Evolutionary conservation across 1,140 invertebrate species (phyloP), one percentile per base, ranked within the genome.

Genomic region (Eupeodes corollae): DNA sequence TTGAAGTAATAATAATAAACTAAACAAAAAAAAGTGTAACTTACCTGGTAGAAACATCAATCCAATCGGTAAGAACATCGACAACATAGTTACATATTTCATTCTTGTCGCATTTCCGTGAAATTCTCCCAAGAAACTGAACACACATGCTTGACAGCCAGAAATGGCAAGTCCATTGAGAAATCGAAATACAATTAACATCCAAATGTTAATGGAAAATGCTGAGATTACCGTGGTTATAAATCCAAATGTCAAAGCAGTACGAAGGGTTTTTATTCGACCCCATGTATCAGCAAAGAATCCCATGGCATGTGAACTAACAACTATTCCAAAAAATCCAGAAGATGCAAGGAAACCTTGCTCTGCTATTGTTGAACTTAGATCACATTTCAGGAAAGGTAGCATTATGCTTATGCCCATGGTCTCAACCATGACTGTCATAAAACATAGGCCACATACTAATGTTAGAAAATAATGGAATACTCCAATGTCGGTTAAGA

Each of bases 201-300:
- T 72, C 56, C 75, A 75, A 44, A 82, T 81, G 35, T 77, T 77
- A 19, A 83, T 82, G 0, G 84, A 77, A 30, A 87, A 76, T 34
- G 79, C 79, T 8, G 82, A 79, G 0, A 80, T 51, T 1, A 83
- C 59, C 0, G 79, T 80, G 47, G 80, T 77, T 1, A 84, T 51
- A 2, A 75, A 75, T 11, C 86, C 82, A 0, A 82, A 59, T 1
- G 78, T 53, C 52, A 85, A 79, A 0, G 85, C 82, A 14, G 75
- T 74, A 9, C 84, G 68, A 42, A 91, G 70, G 5, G 87, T 73
- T 5, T 75, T 75, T 15, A 77, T 73, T 1, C 88, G 74, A 0
- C 88, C 88, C 18, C 76, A 71, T 0, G 80, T 79, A 60, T 92
- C 88, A 0, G 84, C 83, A 13, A 90, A 55, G 45, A 80, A 86